Evolutionary conservation across 2,888 invertebrate genomes (phyloP), one percentile per base, ranked within the genome.

Genomic region (Lasius platythorax): DNA sequence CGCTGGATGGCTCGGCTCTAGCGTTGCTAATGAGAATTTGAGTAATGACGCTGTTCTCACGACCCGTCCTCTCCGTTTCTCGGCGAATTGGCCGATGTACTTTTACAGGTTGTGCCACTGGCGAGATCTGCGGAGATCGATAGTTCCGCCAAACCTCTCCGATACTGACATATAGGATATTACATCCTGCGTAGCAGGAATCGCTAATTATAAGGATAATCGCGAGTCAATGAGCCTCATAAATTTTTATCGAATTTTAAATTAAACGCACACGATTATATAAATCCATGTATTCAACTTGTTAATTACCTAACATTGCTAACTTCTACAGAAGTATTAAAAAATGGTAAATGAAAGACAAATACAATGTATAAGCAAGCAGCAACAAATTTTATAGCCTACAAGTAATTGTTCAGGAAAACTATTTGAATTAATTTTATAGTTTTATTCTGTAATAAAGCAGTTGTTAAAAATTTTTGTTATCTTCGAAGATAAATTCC

Each of bases 21-120:
- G 91, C 89, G 91, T 90, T 90, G 92, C 92, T 93, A 93, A 93
- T 93, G 93, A 93, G 92, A 93, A 92, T 93, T 94, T 93, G 94
- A 93, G 92, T 94, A 93, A 94, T 94, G 93, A 93, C 93, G 91
- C 86, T 84, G 85, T 85, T 89, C 90, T 90, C 90, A 89, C 88
- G 90, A 88, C 85, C 85, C 87, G 90, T 91, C 90, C 91, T 87
- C 89, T 78, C 73, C 75, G 81, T 84, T 88, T 87, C 85, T 87
- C 84, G 81, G 87, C 85, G 84, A 90, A 90, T 89, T 92, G 84
- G 83, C 86, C 87, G 85, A 88, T 88, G 91, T 84, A 86, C 86
- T 89, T 92, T 90, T 89, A 86, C 90, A 86, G 86, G 83, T 86
- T 87, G 87, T 86, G 84, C 87, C 85, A 64, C 83, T 66, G 83